phyloP scores from a whole-genome alignment of 2,797 vertebrate genomes.

The Schizothorax lantsangensis region DNA sequence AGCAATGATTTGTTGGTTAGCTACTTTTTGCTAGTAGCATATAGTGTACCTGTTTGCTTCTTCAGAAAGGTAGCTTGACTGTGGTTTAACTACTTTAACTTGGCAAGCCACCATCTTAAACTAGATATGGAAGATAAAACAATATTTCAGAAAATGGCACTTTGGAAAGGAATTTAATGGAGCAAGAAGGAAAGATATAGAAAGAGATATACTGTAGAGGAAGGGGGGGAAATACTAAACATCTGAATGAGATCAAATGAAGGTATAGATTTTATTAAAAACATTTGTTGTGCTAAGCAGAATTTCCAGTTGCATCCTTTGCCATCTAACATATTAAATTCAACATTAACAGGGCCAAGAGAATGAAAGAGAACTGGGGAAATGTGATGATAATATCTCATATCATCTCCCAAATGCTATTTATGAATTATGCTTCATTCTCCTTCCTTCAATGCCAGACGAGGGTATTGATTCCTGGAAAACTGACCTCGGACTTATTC shows the following conservation, averaged over 20 bases:
- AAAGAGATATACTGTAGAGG: not conserved
- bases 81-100: not conserved
- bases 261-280: conserved; percentile 65
- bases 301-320: conserved; percentile 58
- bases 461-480: conserved; percentile 54
- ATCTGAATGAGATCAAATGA: conserved; percentile 65
- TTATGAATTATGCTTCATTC: conserved; percentile 58
- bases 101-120: not conserved
- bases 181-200: not conserved
- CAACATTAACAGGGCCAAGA: conserved; percentile 37
- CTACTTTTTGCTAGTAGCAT: not conserved
- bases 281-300: conserved; percentile 66
- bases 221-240: not conserved
- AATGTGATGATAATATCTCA: conserved; percentile 53
- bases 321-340: conserved; percentile 51
- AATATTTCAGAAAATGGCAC: not conserved
- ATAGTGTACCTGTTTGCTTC: not conserved
- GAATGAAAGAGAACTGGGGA: conserved; percentile 42
- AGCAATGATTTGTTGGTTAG: not conserved
- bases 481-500: conserved; percentile 52
- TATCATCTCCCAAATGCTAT: conserved; percentile 56
- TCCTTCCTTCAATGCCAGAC: conserved; percentile 50
- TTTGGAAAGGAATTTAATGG: not conserved
- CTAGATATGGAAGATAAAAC: not conserved
- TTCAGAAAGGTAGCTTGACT: not conserved